These are phyloP conservation scores for Epinephelus moara DNA, from an alignment of 2,113 vertebrate species.

Conservation along the genomic window DNA sequence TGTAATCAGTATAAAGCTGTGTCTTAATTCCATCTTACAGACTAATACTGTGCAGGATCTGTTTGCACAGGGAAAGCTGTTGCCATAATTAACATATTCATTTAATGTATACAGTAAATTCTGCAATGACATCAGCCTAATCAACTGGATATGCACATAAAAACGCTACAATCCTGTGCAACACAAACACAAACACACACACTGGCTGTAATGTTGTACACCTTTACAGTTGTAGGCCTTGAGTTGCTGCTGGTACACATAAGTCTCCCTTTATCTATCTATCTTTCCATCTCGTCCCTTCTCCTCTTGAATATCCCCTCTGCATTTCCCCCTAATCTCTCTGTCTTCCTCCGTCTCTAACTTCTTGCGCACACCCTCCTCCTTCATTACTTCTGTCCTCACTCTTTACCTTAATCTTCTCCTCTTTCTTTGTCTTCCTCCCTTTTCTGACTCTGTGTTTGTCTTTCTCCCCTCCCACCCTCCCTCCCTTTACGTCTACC, in stretches of 20 bases:
- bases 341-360: constrained; percentile 7
- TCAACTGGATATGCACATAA: neutral
- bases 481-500: constrained; percentile 14
- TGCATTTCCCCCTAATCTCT: constrained; percentile 30
- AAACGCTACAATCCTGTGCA: neutral
- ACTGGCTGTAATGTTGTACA: constrained; percentile 10
- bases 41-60: neutral
- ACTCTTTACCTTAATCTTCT: constrained; percentile 33
- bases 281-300: constrained; percentile 4
- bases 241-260: constrained; percentile 23
- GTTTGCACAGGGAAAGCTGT: neutral
- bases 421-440: neutral
- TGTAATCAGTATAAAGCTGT: neutral
- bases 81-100: neutral
- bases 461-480: neutral
- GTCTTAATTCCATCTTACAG: neutral
- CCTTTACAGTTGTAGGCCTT: constrained; percentile 22
- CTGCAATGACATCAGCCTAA: neutral
- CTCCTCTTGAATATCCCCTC: constrained; percentile 4
- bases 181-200: constrained; percentile 10
- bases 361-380: constrained; percentile 30
- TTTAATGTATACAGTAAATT: neutral
- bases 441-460: constrained; percentile 13
- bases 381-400: constrained; percentile 30
- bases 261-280: constrained; percentile 18